A percentile compares a stretch with the other conserved stretches of the same genome.
Evolutionary conservation across 1,140 invertebrate species (phyloP).

Genomic region (Wiebesia pumilae): DNA sequence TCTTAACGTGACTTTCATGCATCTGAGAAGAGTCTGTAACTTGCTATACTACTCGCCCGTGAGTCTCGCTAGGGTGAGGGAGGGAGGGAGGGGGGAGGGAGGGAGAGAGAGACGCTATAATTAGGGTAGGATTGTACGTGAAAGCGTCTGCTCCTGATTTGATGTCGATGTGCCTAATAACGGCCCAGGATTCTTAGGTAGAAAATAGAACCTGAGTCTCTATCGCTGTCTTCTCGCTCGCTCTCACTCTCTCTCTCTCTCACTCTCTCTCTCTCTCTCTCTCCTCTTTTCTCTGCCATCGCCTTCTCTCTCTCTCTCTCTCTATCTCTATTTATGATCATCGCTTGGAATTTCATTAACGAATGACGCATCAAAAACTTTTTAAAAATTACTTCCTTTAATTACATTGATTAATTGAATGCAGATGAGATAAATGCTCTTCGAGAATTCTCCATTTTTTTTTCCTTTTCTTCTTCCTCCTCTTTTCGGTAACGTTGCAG

Average conservation of each 20-base stretch:
- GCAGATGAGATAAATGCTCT: slow-evolving; percentile 47
- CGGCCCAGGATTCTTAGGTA: slow-evolving; percentile 6
- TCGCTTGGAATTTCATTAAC: slow-evolving; percentile 46
- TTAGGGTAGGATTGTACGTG: slow-evolving; percentile 34
- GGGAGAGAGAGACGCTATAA: slow-evolving; percentile 32
- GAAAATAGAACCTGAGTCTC: slow-evolving; percentile 5
- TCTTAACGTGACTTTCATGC: not conserved
- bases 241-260: not conserved
- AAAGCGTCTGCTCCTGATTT: not conserved
- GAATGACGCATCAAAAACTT: slow-evolving; percentile 40
- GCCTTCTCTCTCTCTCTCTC: not conserved
- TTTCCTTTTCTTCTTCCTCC: not conserved
- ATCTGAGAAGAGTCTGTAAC: not conserved
- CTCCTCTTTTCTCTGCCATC: too few relatives aligned
- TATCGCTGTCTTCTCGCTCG: not conserved
- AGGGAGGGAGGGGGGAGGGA: too few relatives aligned
- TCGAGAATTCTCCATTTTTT: slow-evolving; percentile 6
- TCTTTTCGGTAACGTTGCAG: not conserved
- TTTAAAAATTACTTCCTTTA: slow-evolving; percentile 37
- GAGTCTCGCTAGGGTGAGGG: not conserved
- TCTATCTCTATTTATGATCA: slow-evolving; percentile 27
- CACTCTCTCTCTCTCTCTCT: not conserved
- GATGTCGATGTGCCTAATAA: slow-evolving; percentile 5
- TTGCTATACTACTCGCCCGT: not conserved
- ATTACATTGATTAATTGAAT: slow-evolving; percentile 52